phyloP scores from a whole-genome alignment of 2,888 invertebrate species.

The Oxycera nigricornis region DNA sequence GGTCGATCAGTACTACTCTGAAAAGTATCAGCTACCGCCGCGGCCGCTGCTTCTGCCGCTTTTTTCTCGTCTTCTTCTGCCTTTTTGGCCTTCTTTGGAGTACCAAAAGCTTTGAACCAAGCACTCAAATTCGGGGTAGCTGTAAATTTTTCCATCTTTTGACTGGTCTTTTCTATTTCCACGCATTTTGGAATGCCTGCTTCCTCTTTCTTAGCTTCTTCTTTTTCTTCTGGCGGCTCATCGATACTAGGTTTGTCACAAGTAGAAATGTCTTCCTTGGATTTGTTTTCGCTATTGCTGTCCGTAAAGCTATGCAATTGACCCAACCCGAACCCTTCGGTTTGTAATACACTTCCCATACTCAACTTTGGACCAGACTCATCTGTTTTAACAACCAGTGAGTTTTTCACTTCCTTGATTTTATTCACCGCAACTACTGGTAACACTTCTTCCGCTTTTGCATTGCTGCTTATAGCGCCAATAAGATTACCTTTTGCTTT shows the following conservation, averaged over 20 bases:
- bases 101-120: constrained; percentile 92
- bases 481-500: constrained; percentile 87
- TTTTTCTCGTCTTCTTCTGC: constrained; percentile 64
- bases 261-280: constrained; percentile 53
- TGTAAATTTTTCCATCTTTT: constrained; percentile 67
- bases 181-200: constrained; percentile 51
- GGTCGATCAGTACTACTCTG: constrained; percentile 42
- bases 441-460: constrained; percentile 68
- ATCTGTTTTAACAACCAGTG: constrained; percentile 67
- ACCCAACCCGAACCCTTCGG: constrained; percentile 72
- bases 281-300: constrained; percentile 54
- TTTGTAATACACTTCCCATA: constrained; percentile 81
- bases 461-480: constrained; percentile 69
- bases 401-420: constrained; percentile 67
- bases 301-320: constrained; percentile 72
- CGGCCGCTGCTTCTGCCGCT: not conserved
- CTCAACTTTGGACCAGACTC: constrained; percentile 82
- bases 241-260: constrained; percentile 49
- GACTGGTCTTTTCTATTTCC: constrained; percentile 50
- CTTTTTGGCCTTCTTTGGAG: constrained; percentile 78
- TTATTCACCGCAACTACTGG: constrained; percentile 67
- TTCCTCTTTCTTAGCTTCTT: constrained; percentile 45
- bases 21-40: not conserved
- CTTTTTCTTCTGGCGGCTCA: constrained; percentile 50
- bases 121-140: constrained; percentile 87